phyloP scores from a whole-genome alignment of 2,113 vertebrate species.

The Dicentrarchus labrax region DNA sequence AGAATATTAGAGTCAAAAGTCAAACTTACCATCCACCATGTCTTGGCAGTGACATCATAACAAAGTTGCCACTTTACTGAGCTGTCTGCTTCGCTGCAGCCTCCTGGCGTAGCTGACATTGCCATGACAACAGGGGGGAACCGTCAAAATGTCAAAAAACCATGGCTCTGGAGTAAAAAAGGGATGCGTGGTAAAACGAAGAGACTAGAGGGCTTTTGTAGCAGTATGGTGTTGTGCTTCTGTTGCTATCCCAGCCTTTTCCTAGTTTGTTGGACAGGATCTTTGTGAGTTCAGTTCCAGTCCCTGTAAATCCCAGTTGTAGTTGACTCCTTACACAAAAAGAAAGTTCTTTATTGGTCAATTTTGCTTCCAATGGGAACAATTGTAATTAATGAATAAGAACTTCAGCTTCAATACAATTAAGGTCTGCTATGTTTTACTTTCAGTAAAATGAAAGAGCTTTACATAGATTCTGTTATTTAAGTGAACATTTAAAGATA shows the following conservation, averaged over 20 bases:
- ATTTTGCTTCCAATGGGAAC: background rate
- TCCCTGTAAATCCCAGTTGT: constrained; percentile 12
- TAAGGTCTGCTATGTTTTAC: background rate
- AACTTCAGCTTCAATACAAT: background rate
- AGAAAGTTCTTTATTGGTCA: background rate
- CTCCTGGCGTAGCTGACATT: constrained; percentile 46
- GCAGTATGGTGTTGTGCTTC: background rate
- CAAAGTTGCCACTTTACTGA: constrained; percentile 93
- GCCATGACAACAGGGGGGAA: constrained; percentile 55
- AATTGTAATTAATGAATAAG: background rate
- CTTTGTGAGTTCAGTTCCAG: background rate
- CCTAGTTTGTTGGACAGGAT: too few relatives aligned
- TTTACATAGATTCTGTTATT: background rate
- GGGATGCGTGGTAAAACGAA: background rate
- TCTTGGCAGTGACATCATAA: constrained; percentile 89
- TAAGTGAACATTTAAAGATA: background rate
- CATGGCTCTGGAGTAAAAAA: constrained; percentile 24
- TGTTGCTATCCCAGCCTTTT: background rate
- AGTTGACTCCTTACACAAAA: constrained; percentile 2
- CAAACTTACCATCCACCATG: constrained; percentile 97
- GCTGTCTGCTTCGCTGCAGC: constrained; percentile 55
- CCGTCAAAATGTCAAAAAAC: constrained; percentile 16
- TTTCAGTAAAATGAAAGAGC: background rate
- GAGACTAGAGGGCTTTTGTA: background rate
- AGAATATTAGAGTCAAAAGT: background rate